These are phyloP conservation scores for Leptothorax acervorum DNA, from an alignment of 2,888 invertebrate species.

Conservation along the genomic window DNA sequence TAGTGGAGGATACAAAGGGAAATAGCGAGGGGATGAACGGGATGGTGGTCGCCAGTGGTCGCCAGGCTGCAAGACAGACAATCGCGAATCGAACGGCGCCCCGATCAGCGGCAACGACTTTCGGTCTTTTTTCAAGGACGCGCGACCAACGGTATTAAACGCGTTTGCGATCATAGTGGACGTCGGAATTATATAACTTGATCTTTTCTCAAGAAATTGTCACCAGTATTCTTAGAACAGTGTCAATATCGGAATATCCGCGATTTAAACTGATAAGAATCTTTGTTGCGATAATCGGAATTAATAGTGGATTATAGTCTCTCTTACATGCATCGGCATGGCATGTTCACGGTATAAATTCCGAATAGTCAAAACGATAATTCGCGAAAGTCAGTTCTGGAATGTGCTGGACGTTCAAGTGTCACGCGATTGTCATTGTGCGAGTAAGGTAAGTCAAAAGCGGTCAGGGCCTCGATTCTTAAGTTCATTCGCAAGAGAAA, in stretches of 20 bases:
- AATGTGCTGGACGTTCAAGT: not conserved
- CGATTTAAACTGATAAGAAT: not conserved
- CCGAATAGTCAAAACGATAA: not conserved
- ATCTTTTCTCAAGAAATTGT: not conserved
- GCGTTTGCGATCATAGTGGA: conserved; percentile 17
- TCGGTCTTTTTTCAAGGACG: conserved; percentile 71
- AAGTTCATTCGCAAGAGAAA: no score
- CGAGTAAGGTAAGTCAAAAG: conserved; percentile 14
- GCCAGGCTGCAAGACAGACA: conserved; percentile 50
- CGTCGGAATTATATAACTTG: not conserved
- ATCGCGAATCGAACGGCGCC: conserved; percentile 50
- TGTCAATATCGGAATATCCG: not conserved
- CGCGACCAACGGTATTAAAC: conserved; percentile 29
- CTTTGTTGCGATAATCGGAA: not conserved
- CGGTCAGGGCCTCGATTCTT: no score
- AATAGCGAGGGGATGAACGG: conserved; percentile 45
- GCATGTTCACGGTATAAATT: not conserved
- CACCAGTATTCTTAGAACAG: not conserved
- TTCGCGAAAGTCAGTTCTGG: not conserved
- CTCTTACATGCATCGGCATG: not conserved
- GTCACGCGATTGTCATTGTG: conserved; percentile 3
- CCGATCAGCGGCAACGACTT: conserved; percentile 59
- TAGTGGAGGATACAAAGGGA: conserved; percentile 48
- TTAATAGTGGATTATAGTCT: not conserved
- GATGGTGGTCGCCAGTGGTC: conserved; percentile 42